Percentiles rank a stretch among this genome's conserved stretches.
These are phyloP conservation scores for Phoebastria nigripes DNA, from an alignment of 2,797 vertebrate species.

Conservation along the genomic window DNA sequence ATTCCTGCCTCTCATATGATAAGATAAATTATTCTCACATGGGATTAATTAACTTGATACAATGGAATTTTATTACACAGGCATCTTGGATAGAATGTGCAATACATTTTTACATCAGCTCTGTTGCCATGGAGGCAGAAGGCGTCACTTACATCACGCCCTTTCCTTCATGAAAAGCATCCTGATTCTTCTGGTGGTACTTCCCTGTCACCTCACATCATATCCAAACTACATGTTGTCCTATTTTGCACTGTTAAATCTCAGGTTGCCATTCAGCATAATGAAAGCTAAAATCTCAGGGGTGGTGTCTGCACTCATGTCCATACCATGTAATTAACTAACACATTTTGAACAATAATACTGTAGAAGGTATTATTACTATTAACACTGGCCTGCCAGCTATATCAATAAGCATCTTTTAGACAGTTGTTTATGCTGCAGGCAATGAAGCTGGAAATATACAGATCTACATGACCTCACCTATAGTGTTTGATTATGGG, in stretches of 20 bases:
- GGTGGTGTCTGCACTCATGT: background rate
- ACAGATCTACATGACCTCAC: background rate
- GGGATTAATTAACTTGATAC: slow-evolving; percentile 1
- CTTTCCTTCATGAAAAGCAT: background rate
- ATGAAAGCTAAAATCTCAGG: background rate
- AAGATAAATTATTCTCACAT: background rate
- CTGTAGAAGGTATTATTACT: background rate
- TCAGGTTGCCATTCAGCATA: background rate
- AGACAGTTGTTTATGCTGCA: background rate
- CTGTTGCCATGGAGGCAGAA: background rate
- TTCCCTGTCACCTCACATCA: background rate
- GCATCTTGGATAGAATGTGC: background rate
- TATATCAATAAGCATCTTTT: background rate
- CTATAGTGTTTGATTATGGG: background rate
- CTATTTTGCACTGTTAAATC: background rate
- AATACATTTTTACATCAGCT: background rate
- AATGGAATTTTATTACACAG: background rate
- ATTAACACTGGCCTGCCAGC: background rate
- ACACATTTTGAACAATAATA: background rate
- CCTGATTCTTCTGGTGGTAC: background rate
- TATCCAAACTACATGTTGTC: background rate
- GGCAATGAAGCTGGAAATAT: background rate
- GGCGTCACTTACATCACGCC: background rate
- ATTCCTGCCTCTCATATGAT: background rate
- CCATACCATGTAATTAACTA: background rate